Base-by-base conservation (phyloP, 2,888 invertebrate species). In the Thymelicus lineola region DNA sequence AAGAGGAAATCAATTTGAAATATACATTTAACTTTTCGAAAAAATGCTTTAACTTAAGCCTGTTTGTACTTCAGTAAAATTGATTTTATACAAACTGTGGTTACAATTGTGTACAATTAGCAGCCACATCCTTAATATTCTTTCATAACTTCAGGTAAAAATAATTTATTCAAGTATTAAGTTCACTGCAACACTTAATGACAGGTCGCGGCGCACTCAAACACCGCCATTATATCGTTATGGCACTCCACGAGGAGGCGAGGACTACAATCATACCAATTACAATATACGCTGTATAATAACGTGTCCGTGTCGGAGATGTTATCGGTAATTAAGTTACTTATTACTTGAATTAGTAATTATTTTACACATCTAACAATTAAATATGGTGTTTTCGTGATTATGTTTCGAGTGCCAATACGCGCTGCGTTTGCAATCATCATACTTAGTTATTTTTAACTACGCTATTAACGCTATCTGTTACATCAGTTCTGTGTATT, bases 221-320 rank as follows among this genome's bases (percentile, higher is more conserved):
- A 58, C 36, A 48, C 14, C 17, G 58, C 14, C 12, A 66, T 66
- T 59, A 65, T 55, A 59, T 66, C 36, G 59, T 66, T 58, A 59
- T 42, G 9, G n/a, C 59, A 20, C 36, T 42, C 48, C 17, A 42
- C 42, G 17, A 17, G 65, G n/a, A 38, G 59, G 59, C 15, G 17
- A 28, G 36, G 20, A 5, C 17, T 15, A 42, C 60, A 53, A 66
- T 60, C 36, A 53, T 60, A 60, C 59, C 53, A 20, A 53, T 17
- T 42, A 58, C 46, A 60, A 6, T 20, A 66, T 50, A 66, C 48
- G 48, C 58, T 15, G 59, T 66, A 38, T 53, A 53, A 66, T 59
- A 59, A 66, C 17, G 20, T 42, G 66, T 48, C 58, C 48, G 42
- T 60, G 46, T 59, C 6, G 46, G 63, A 59, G 59, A 66, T 66